These are phyloP conservation scores for Drosophila pseudotakahashii DNA, from an alignment of 2,888 invertebrate species.

Conservation along the genomic window DNA sequence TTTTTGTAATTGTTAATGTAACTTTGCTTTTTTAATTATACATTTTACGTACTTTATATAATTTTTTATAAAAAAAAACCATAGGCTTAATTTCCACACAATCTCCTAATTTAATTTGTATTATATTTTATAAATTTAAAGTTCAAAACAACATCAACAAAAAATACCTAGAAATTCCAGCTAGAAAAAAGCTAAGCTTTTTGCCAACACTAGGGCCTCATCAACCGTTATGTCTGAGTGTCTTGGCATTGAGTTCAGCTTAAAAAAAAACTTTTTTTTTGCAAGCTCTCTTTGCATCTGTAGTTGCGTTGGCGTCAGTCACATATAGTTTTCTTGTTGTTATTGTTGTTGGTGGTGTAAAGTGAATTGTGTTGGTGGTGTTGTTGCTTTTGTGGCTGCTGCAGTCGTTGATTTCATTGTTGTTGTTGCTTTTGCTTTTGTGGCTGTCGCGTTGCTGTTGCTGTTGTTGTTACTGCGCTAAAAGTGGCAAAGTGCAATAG, in stretches of 20 bases:
- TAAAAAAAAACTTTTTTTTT: slow-evolving; percentile 4
- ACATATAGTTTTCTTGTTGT: slow-evolving; percentile 11
- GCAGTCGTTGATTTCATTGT: slow-evolving; percentile 13
- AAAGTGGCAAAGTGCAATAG: slow-evolving; percentile 80
- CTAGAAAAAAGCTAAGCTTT: background rate
- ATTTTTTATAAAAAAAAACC: no score
- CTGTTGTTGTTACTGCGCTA: slow-evolving; percentile 38
- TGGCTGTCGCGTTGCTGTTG: slow-evolving; percentile 32
- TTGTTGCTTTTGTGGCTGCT: slow-evolving; percentile 39
- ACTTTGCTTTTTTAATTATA: no score
- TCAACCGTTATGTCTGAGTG: slow-evolving; percentile 34
- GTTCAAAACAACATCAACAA: background rate
- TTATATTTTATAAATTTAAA: no score
- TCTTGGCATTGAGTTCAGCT: slow-evolving; percentile 36
- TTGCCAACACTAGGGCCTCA: slow-evolving; percentile 13
- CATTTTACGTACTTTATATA: no score
- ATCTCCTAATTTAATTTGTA: no score
- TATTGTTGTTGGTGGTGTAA: slow-evolving; percentile 28
- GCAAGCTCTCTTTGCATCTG: slow-evolving; percentile 3
- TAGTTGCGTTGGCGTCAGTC: slow-evolving; percentile 34
- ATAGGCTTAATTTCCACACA: no score
- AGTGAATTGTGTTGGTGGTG: slow-evolving; percentile 52
- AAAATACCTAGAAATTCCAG: background rate
- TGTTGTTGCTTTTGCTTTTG: slow-evolving; percentile 29
- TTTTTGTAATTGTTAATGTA: no score